Conservation (phyloP, 2,888 invertebrate species). For the Patella caerulea region DNA sequence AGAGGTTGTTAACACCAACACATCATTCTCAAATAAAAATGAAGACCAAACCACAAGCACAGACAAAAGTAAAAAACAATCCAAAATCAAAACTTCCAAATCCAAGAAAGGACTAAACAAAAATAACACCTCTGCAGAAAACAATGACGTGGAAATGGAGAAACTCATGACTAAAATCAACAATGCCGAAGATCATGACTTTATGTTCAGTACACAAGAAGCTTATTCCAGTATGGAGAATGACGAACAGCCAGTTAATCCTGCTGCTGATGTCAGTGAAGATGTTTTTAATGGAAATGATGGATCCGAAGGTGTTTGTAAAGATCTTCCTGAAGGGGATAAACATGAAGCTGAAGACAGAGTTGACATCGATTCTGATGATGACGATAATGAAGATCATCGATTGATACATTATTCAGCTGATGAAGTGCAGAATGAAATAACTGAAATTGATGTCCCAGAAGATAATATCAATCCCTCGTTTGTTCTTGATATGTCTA, state of each 20-base stretch:
- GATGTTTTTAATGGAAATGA: constrained; percentile 14
- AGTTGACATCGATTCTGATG: too few relatives aligned
- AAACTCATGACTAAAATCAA: constrained; percentile 47
- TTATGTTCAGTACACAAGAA: constrained; percentile 60
- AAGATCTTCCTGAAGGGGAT: neutral
- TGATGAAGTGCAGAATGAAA: too few relatives aligned
- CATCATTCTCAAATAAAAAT: too few relatives aligned
- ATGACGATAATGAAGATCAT: too few relatives aligned
- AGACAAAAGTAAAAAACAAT: too few relatives aligned
- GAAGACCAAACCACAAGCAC: too few relatives aligned
- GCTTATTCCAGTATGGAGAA: constrained; percentile 43
- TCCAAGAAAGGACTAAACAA: neutral
- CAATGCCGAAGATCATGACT: constrained; percentile 61
- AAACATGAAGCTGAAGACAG: neutral
- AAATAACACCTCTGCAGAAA: neutral
- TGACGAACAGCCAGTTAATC: constrained; percentile 23
- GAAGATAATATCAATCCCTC: too few relatives aligned
- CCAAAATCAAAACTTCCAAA: constrained; percentile 2
- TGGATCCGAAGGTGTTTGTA: neutral
- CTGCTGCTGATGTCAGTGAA: constrained; percentile 29
- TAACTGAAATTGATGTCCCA: too few relatives aligned
- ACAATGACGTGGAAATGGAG: constrained; percentile 37
- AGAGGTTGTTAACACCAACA: too few relatives aligned
- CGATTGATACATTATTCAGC: too few relatives aligned
- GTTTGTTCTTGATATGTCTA: too few relatives aligned